These are phyloP conservation scores for Hapalemur alaotrensis DNA, from an alignment of 2,797 vertebrate species.

Conservation along the genomic window DNA sequence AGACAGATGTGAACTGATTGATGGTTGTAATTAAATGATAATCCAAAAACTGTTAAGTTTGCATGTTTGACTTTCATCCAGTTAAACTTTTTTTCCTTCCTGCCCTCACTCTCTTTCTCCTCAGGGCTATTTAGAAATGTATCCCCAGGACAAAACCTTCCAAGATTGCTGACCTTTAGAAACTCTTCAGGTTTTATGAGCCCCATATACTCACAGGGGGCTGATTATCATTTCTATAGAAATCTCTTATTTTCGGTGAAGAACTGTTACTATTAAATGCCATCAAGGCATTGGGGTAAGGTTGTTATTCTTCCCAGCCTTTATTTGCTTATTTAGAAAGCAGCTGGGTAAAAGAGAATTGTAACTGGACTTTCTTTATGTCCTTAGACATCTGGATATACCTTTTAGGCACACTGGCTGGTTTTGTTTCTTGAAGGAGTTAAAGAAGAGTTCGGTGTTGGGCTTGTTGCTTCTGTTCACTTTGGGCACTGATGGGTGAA, in stretches of 20 bases:
- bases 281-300: background rate
- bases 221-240: constrained; percentile 36
- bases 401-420: background rate
- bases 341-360: background rate
- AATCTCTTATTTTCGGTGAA: constrained; percentile 31
- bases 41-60: constrained; percentile 48
- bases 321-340: constrained; percentile 35
- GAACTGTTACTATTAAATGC: background rate
- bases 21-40: constrained; percentile 56
- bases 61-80: constrained; percentile 49
- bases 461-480: background rate
- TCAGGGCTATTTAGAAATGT: constrained; percentile 43
- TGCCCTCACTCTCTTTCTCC: background rate
- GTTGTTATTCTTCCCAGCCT: background rate
- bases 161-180: constrained; percentile 35
- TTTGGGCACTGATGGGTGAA: background rate
- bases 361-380: background rate
- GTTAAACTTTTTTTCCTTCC: background rate
- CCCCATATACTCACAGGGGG: background rate
- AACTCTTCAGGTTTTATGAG: constrained; percentile 25
- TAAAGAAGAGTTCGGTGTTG: background rate
- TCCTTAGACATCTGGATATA: background rate
- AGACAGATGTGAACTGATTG: constrained; percentile 39
- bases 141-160: constrained; percentile 22
- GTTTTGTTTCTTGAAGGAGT: background rate